Percentiles rank a stretch among this genome's conserved stretches.
These are phyloP conservation scores for Nephila pilipes DNA, from an alignment of 1,140 invertebrate species.

Conservation along the genomic window DNA sequence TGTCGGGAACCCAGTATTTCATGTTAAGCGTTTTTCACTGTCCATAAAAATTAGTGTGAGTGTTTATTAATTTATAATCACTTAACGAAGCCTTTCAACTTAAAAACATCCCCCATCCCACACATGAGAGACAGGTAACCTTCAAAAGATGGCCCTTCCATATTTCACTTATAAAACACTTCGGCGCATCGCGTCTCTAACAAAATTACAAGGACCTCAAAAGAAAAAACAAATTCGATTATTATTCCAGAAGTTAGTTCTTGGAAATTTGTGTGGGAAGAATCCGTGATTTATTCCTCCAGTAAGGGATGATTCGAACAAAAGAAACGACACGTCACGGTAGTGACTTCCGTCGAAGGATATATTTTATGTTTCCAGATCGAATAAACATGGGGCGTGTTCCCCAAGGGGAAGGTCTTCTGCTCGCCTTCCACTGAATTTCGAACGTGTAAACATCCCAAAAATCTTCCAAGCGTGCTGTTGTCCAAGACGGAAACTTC, in stretches of 20 bases:
- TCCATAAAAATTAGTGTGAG: too few species aligned
- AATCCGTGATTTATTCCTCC: constrained; percentile 1
- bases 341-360: neutral
- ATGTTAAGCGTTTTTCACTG: too few species aligned
- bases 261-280: neutral
- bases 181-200: neutral
- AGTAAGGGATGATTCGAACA: neutral
- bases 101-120: too few species aligned
- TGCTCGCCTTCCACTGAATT: neutral
- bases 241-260: neutral
- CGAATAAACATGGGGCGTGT: constrained; percentile 17
- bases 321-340: constrained; percentile 10
- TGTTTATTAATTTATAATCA: too few species aligned
- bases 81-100: too few species aligned
- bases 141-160: too few species aligned
- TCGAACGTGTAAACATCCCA: neutral
- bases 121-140: too few species aligned
- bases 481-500: neutral
- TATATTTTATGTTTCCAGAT: constrained; percentile 25
- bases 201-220: neutral
- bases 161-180: neutral
- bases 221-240: neutral
- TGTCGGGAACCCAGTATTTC: too few species aligned
- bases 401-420: neutral
- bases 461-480: constrained; percentile 5